Evolutionary conservation across 2,797 vertebrate species (phyloP).

Genomic region (Girardinus metallicus): DNA sequence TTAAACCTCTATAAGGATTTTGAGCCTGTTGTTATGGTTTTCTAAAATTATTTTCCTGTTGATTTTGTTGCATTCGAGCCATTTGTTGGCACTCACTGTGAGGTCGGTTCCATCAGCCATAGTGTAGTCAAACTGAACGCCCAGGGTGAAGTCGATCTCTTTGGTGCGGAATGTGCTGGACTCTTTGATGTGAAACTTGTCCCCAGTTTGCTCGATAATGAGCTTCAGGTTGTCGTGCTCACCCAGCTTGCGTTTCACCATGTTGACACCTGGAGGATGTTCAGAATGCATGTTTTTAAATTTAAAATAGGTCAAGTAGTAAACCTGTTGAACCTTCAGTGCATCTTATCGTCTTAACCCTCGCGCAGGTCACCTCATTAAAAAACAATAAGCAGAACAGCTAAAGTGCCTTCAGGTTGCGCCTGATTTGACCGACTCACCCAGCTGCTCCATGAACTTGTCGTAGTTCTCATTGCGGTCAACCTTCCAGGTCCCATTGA

Average conservation of each 20-base stretch:
- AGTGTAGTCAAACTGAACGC: slow-evolving; percentile 85
- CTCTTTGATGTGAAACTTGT: slow-evolving; percentile 90
- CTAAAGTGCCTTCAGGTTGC: background rate
- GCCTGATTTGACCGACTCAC: slow-evolving; percentile 75
- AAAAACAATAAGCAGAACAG: background rate
- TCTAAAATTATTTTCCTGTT: background rate
- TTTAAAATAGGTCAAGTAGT: background rate
- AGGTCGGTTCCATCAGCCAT: slow-evolving; percentile 93
- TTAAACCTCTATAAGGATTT: background rate
- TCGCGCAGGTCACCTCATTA: background rate
- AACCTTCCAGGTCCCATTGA: slow-evolving; percentile 88
- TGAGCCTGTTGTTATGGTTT: slow-evolving; percentile 4
- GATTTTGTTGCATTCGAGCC: background rate
- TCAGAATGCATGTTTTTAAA: background rate
- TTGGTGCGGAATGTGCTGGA: slow-evolving; percentile 88
- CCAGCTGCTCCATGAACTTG: slow-evolving; percentile 92
- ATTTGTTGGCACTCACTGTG: slow-evolving; percentile 61
- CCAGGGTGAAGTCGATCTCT: slow-evolving; percentile 89
- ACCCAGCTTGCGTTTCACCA: slow-evolving; percentile 92
- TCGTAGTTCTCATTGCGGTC: slow-evolving; percentile 90
- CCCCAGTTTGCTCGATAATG: slow-evolving; percentile 87
- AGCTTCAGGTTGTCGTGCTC: slow-evolving; percentile 93
- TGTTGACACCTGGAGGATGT: slow-evolving; percentile 81
- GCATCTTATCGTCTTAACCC: background rate
- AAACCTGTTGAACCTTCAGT: background rate